Evolutionary conservation across 2,888 invertebrate genomes (phyloP), one percentile per base, ranked within the genome.

Genomic region (Epirrhoe tristata): DNA sequence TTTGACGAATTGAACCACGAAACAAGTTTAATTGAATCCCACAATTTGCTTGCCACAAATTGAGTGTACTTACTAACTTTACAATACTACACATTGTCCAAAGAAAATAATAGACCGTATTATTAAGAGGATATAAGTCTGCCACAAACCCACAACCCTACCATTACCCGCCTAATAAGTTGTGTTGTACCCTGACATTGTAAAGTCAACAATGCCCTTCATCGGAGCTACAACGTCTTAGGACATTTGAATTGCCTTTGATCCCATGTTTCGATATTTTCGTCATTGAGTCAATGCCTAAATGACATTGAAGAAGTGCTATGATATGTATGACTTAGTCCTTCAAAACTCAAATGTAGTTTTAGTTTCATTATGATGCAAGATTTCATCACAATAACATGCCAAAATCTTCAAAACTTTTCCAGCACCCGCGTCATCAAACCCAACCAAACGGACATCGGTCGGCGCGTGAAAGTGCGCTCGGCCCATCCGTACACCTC

Each of bases 381-480:
- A 14, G 14, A 48, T n/a, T n/a, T 14, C 14, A 14, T 12, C 39
- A 12, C 39, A 12, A 43, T 43, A 43, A 34, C 10, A 1, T 14
- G 58, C 14, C 60, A 48, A 48, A 31, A 53, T 39, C 70, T 56
- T 4, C 17, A 32, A 69, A 65, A 59, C 61, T 71, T 64, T 94
- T 94, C 60, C 94, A 98, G 98, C 94, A 97, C 98, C 82, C 96
- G 98, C 88, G 98, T 98, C 89, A 98, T 98, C 86, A 98, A 98
- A 91, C 96, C 97, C 77, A 97, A 97, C 91, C 97, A 97, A 86
- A 97, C 96, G 80, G 97, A 97, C 90, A 97, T 98, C 82, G 98
- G 98, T 67, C 95, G 97, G 76, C 97, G 97, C 87, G 97, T 98
- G 76, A 98, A 98, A 89, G 95, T 96, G 86, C 97, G 92, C 66